Evolutionary conservation across 2,888 invertebrate species (phyloP).

Genomic region (Nesidiocoris tenuis): DNA sequence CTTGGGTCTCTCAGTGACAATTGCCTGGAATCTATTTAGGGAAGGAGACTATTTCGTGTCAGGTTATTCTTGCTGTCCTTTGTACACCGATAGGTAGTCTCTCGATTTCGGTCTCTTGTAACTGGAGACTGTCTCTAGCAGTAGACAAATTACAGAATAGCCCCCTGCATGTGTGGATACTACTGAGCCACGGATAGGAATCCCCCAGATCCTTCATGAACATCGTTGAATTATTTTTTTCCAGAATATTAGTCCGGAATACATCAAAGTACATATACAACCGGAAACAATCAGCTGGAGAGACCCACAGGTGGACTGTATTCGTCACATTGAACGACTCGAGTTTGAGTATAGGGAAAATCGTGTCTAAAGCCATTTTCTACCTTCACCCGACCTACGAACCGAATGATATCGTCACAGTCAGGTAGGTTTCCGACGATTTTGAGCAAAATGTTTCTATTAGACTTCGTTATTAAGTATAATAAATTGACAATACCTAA

Average conservation of each 20-base stretch:
- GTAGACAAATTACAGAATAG: no score
- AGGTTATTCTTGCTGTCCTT: no score
- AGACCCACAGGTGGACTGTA: constrained; percentile 87
- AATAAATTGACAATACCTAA: constrained; percentile 2
- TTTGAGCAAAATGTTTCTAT: constrained; percentile 7
- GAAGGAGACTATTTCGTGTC: no score
- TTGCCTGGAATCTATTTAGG: no score
- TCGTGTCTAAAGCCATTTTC: constrained; percentile 73
- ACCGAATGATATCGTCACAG: constrained; percentile 79
- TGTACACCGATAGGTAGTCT: no score
- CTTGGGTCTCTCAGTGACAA: no score
- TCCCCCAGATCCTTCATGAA: no score
- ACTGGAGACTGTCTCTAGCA: no score
- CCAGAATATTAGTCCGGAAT: constrained; percentile 63
- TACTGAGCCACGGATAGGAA: no score
- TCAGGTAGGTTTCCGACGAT: constrained; percentile 70
- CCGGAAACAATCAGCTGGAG: constrained; percentile 66
- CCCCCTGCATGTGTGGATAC: no score
- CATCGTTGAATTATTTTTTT: no score
- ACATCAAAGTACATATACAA: constrained; percentile 77
- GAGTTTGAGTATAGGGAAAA: constrained; percentile 61
- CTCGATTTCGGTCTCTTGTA: no score
- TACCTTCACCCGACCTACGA: constrained; percentile 82
- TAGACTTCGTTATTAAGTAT: background rate
- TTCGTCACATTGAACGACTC: constrained; percentile 74